These are phyloP conservation scores for Eptatretus burgeri DNA, from an alignment of 2,113 vertebrate genomes.

Conservation along the genomic window DNA sequence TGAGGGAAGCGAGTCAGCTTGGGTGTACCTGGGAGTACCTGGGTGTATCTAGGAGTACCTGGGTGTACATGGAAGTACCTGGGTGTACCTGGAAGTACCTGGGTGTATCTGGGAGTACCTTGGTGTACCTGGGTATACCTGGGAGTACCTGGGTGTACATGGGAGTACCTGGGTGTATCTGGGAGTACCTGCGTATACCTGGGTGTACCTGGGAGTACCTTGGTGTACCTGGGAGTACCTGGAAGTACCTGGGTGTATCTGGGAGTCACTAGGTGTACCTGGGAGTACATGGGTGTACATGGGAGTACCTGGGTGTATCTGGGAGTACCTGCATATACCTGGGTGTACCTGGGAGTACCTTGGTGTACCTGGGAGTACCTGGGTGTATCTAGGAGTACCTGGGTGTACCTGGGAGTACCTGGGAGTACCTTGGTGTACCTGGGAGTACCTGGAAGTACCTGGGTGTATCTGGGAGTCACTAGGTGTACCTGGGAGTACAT, in stretches of 20 bases:
- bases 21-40: conserved; percentile 58
- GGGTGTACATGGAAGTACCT: conserved; percentile 57
- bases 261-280: too few relatives aligned
- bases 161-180: conserved; percentile 54
- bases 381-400: conserved; percentile 57
- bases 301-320: conserved; percentile 57
- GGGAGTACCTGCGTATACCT: conserved; percentile 48
- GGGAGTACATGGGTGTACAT: conserved; percentile 65
- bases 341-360: conserved; percentile 58
- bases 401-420: conserved; percentile 58
- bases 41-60: conserved; percentile 57
- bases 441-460: conserved; percentile 57
- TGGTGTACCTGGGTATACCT: conserved; percentile 55
- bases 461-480: too few relatives aligned
- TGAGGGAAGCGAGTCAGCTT: not conserved
- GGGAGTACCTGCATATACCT: conserved; percentile 48
- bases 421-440: conserved; percentile 68
- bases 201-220: conserved; percentile 58
- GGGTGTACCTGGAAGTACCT: conserved; percentile 57
- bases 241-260: too few relatives aligned
- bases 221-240: conserved; percentile 57
- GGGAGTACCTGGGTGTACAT: conserved; percentile 70
- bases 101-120: conserved; percentile 57
- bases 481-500: conserved; percentile 60
- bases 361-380: conserved; percentile 57